Evolutionary conservation across 2,113 vertebrate genomes (phyloP), one percentile per base, ranked within the genome.

Genomic region (Solea senegalensis): DNA sequence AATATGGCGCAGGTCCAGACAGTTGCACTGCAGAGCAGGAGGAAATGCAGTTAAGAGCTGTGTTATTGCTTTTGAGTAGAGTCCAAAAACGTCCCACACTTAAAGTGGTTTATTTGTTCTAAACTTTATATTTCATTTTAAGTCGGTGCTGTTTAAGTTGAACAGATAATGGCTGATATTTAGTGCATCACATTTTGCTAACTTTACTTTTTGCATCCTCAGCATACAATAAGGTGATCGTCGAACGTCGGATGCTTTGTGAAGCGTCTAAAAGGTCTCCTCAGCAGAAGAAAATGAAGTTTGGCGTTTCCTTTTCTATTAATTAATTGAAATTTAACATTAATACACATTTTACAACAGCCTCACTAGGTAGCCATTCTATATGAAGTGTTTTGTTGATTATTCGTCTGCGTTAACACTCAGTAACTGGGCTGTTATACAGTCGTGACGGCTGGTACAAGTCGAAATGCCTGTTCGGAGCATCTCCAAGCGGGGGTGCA

Each of bases 351-450:
- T 69, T 69, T 49, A 70, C 51, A 76, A 44, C 44, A 59, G 52
- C 77, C 79, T 84, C 80, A 81, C 53, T 43, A 68, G 88, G 87
- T 74, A 90, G 86, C 85, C 50, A 44, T 71, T 84, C 78, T 66
- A 53, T 81, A 86, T 88, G 84, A 92, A 90, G 90, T 86, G 83
- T 45, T 71, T 72, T 52, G 81, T 78, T 61, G 71, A 26, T 68
- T 70, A 82, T 74, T 73, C 49, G 44, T 88, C 55, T 59, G 57
- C 53, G 44, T 71, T 66, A 76, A 60, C 34, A 9, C 45, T 65
- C 45, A 78, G 55, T 69, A 74, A 78, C 11, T 26, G 54, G 67
- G 78, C 56, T 80, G 79, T 81, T 76, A 78, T 72, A 26, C 77
- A 67, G 60, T 73, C 51, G 50, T 75, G 61, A 43, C 59, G 70